These are phyloP conservation scores for Xerus inauris DNA, from an alignment of 2,113 vertebrate genomes.

Conservation along the genomic window DNA sequence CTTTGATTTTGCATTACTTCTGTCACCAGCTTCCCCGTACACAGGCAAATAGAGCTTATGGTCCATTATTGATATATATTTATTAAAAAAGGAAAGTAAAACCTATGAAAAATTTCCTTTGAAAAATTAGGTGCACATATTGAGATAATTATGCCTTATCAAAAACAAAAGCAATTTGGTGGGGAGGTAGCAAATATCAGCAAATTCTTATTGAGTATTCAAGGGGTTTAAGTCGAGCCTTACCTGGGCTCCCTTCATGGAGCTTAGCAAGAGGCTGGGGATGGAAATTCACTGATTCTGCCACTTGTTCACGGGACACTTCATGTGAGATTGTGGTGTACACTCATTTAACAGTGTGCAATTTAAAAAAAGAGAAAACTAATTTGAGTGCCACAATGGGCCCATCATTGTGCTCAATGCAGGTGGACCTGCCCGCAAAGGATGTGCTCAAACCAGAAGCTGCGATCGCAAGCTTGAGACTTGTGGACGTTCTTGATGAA, in stretches of 20 bases:
- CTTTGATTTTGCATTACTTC: neutral
- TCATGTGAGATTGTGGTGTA: neutral
- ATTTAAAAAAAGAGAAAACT: neutral
- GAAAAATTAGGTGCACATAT: neutral
- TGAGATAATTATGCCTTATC: constrained; percentile 19
- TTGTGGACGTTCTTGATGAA: neutral
- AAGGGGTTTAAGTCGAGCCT: neutral
- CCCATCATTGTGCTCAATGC: neutral
- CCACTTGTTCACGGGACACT: neutral
- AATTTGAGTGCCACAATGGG: neutral
- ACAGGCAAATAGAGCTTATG: neutral
- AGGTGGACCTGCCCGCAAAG: neutral
- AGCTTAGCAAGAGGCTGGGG: neutral
- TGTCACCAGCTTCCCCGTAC: neutral
- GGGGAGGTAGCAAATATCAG: neutral
- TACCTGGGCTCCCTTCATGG: neutral
- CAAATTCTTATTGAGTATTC: neutral
- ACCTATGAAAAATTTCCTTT: constrained; percentile 7
- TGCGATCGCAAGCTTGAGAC: neutral
- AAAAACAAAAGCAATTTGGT: neutral
- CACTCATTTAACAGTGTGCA: neutral
- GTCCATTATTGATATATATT: neutral
- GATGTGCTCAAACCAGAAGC: neutral
- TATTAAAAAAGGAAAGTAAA: neutral
- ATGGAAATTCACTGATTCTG: neutral